These are phyloP conservation scores for Petaurus breviceps DNA, from an alignment of 2,113 vertebrate genomes.

Conservation along the genomic window DNA sequence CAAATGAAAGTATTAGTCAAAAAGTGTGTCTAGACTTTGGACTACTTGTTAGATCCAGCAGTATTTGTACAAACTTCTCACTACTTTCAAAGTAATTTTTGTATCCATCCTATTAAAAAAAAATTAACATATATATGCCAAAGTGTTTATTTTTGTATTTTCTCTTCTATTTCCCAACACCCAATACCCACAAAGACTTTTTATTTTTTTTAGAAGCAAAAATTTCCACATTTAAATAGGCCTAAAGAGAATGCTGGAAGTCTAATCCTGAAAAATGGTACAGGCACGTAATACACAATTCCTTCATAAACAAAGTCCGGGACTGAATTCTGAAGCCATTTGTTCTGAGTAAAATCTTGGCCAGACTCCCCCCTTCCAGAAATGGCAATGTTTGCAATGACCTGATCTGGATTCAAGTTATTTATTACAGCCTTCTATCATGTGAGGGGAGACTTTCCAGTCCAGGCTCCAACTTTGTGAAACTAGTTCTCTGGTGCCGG, in stretches of 20 bases:
- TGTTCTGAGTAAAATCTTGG: conserved; percentile 51
- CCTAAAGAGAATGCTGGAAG: conserved; percentile 13
- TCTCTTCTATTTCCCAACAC: neutral
- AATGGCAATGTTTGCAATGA: conserved; percentile 45
- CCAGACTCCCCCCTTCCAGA: conserved; percentile 22
- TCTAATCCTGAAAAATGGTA: conserved; percentile 42
- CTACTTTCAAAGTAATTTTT: neutral
- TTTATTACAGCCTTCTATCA: conserved; percentile 35
- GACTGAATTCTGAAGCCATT: conserved; percentile 49
- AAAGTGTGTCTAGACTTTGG: neutral
- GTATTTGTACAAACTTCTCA: neutral
- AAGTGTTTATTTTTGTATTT: neutral
- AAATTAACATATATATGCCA: neutral
- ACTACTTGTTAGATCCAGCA: neutral
- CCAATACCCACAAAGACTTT: neutral
- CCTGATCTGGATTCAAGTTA: conserved; percentile 55
- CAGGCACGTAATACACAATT: conserved; percentile 30
- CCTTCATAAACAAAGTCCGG: conserved; percentile 38
- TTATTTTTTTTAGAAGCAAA: neutral
- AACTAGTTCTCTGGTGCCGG: conserved; percentile 3
- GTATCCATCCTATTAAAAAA: neutral
- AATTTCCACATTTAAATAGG: conserved; percentile 2
- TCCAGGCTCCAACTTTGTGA: conserved; percentile 51
- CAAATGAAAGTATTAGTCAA: neutral
- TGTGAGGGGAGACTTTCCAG: conserved; percentile 46